Evolutionary conservation across 2,888 invertebrate species (phyloP).

Genomic region (Drosophila rubida): DNA sequence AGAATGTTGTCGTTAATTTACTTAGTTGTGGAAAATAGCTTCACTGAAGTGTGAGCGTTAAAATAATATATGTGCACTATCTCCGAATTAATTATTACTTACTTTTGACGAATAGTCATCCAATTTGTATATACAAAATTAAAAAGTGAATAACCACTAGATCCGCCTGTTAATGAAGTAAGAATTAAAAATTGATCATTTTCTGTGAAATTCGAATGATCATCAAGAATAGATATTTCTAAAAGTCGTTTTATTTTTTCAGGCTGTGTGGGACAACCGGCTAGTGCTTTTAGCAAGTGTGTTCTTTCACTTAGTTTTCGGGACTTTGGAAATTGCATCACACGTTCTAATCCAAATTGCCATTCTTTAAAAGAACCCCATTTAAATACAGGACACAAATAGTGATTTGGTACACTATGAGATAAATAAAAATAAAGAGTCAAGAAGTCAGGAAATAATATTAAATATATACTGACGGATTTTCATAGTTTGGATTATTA

Average conservation of each 20-base stretch:
- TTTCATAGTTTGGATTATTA: constrained; percentile 91
- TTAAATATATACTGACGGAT: constrained; percentile 88
- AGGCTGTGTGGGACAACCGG: constrained; percentile 91
- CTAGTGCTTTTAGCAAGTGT: constrained; percentile 90
- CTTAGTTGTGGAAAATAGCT: too few relatives aligned
- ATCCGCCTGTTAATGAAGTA: constrained; percentile 90
- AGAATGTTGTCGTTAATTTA: too few relatives aligned
- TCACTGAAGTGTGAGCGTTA: too few relatives aligned
- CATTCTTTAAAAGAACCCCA: constrained; percentile 93
- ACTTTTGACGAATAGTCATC: constrained; percentile 89
- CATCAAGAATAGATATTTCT: constrained; percentile 89
- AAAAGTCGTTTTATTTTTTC: constrained; percentile 89
- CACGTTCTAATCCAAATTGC: constrained; percentile 92
- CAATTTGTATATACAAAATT: constrained; percentile 90
- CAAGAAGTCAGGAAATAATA: neutral
- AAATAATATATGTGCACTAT: too few relatives aligned
- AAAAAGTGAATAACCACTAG: constrained; percentile 90
- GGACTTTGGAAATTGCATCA: constrained; percentile 90
- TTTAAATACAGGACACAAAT: constrained; percentile 92
- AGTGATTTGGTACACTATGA: constrained; percentile 89
- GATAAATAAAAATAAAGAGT: neutral
- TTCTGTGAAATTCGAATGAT: constrained; percentile 90
- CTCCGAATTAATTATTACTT: constrained; percentile 71
- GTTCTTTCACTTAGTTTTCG: constrained; percentile 91
- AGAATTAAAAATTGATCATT: constrained; percentile 91